Evolutionary conservation across 1,140 invertebrate species (phyloP).

Genomic region (Phymorhynchus buccinoides): DNA sequence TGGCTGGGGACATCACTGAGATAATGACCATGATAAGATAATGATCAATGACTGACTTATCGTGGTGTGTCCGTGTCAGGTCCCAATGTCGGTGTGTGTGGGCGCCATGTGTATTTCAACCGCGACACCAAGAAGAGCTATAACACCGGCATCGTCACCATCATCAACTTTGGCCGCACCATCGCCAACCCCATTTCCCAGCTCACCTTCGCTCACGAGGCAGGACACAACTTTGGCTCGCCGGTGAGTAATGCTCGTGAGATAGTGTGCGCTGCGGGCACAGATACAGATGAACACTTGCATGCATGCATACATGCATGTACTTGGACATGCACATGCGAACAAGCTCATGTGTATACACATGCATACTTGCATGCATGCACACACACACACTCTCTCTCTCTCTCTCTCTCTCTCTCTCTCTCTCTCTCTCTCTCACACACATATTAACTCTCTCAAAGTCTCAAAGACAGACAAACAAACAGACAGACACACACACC

Average conservation of each 20-base stretch:
- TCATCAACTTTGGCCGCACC: slow-evolving; percentile 97
- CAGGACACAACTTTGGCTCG: slow-evolving; percentile 99
- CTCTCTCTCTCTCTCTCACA: too few species aligned
- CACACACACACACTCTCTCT: slow-evolving; percentile 4
- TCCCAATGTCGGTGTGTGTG: slow-evolving; percentile 97
- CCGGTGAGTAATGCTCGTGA: too few species aligned
- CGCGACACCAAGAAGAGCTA: slow-evolving; percentile 78
- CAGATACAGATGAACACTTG: neutral
- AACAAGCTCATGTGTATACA: neutral
- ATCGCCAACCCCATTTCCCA: slow-evolving; percentile 95
- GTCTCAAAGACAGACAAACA: too few species aligned
- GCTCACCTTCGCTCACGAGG: slow-evolving; percentile 97
- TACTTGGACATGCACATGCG: neutral
- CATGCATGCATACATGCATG: neutral
- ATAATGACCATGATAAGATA: too few species aligned
- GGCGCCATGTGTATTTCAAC: slow-evolving; percentile 81
- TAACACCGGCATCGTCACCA: slow-evolving; percentile 99
- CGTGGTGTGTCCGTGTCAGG: slow-evolving; percentile 77
- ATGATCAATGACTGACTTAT: too few species aligned
- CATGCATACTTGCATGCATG: neutral
- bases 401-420: too few species aligned
- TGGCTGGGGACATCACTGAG: too few species aligned
- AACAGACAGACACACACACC: too few species aligned
- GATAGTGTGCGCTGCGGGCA: too few species aligned
- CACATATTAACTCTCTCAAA: too few species aligned